Percentiles rank a stretch among this genome's conserved stretches.
phyloP scores from a whole-genome alignment of 1,140 invertebrate genomes.

The Tetraneura akinire region DNA sequence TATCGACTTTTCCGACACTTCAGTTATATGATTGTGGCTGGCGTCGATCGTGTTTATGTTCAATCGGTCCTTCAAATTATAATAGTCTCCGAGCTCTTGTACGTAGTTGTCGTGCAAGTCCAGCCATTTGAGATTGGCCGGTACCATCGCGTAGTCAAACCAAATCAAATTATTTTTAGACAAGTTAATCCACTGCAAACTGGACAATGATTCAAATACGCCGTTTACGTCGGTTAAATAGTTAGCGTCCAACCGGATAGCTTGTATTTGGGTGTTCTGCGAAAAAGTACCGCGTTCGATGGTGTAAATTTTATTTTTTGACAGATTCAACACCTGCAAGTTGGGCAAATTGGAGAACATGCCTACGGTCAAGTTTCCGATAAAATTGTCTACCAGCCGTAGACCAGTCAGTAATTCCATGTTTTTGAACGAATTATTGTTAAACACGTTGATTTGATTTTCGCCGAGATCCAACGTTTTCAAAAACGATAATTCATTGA shows the following conservation, averaged over 20 bases:
- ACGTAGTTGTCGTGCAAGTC: constrained; percentile 88
- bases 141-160: constrained; percentile 89
- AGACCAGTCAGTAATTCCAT: constrained; percentile 81
- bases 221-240: constrained; percentile 84
- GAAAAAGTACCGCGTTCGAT: constrained; percentile 82
- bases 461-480: constrained; percentile 84
- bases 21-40: constrained; percentile 81
- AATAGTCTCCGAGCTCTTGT: constrained; percentile 81
- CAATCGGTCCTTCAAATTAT: constrained; percentile 74
- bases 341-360: constrained; percentile 83
- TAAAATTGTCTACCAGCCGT: constrained; percentile 81
- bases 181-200: constrained; percentile 82
- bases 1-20: constrained; percentile 76
- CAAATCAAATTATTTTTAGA: constrained; percentile 87
- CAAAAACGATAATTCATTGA: constrained; percentile 78
- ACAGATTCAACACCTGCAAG: constrained; percentile 81
- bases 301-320: constrained; percentile 82
- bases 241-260: constrained; percentile 83
- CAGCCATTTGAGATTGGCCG: constrained; percentile 83
- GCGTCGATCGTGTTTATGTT: constrained; percentile 80
- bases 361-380: constrained; percentile 79
- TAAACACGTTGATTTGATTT: constrained; percentile 78
- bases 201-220: constrained; percentile 77
- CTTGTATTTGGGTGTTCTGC: constrained; percentile 75
- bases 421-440: constrained; percentile 80